Evolutionary conservation across 2,888 invertebrate genomes (phyloP).

Genomic region (Boloria euphrosyne): DNA sequence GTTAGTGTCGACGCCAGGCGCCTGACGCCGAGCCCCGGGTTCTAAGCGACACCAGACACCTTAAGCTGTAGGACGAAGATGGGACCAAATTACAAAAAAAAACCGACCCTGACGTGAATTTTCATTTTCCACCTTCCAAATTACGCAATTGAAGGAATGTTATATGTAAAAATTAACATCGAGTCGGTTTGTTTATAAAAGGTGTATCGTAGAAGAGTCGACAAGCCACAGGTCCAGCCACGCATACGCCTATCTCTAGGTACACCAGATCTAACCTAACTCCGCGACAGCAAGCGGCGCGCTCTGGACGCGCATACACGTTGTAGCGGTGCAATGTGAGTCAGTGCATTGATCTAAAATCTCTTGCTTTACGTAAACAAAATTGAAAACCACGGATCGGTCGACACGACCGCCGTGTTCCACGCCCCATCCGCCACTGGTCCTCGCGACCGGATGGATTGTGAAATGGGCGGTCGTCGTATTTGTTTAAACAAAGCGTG

Average conservation of each 20-base stretch:
- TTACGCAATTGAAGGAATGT: not conserved
- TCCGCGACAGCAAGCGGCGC: conserved; percentile 38
- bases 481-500: conserved; percentile 15
- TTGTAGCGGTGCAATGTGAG: conserved; percentile 42
- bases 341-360: conserved; percentile 43
- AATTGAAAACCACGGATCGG: conserved; percentile 20
- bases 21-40: too few species aligned
- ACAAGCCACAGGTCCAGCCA: conserved; percentile 47
- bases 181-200: conserved; percentile 12
- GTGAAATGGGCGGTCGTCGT: not conserved
- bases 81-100: conserved; percentile 49
- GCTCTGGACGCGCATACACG: conserved; percentile 35
- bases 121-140: not conserved
- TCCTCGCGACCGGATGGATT: not conserved
- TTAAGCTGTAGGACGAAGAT: conserved; percentile 48
- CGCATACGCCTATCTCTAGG: conserved; percentile 43
- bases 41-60: conserved; percentile 51
- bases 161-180: conserved; percentile 19
- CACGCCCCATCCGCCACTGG: not conserved
- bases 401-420: not conserved
- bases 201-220: conserved; percentile 25
- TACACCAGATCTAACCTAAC: conserved; percentile 39
- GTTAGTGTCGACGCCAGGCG: too few species aligned
- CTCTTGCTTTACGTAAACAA: conserved; percentile 34
- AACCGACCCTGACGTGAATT: conserved; percentile 34